Base-by-base conservation (phyloP, 2,113 vertebrate species). In the Amia ocellicauda region DNA sequence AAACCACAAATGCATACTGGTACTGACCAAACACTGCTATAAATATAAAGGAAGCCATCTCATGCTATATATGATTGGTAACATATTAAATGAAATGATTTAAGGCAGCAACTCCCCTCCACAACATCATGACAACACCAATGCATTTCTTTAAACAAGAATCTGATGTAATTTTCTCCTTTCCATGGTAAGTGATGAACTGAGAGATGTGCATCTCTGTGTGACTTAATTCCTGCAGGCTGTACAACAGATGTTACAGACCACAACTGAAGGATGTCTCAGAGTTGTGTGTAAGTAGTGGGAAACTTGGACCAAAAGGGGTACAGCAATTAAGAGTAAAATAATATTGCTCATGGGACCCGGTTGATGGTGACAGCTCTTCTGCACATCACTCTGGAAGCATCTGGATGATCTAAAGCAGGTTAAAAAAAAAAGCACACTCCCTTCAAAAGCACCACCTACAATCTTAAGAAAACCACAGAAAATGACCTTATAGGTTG, bases 1-100 rank as follows among this genome's bases (percentile, higher is more conserved):
- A 13, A 22, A 42, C 57, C 31, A 13, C 31, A 59, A 59, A 29
- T 31, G 55, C 55, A 31, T 19, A 31, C 26, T 57, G 55, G 55
- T 20, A 36, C 62, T 43, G 40, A 55, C 36, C 40, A 36, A 24
- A 50, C 13, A 14, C 28, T 28, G 24, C 22, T 61, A 17, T 49
- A 49, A 49, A 61, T 26, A 58, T 20, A 22, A 51, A 63, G 5
- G 31, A 36, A 36, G 31, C 50, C 53, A 56, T n/a, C 17, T 16
- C 22, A 16, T 47, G 40, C 9, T 28, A 56, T 29, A 20, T 10
- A n/a, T 10, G 23, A 47, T 29, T 27, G 26, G 31, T 45, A 56
- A 28, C 27, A 45, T 42, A 47, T 20, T 17, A 22, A 31, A 14
- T 24, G 5, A 5, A 36, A 36, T 36, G 31, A 36, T 36, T 36